phyloP scores from a whole-genome alignment of 2,113 vertebrate genomes.

The Hippocampus mohnikei region DNA sequence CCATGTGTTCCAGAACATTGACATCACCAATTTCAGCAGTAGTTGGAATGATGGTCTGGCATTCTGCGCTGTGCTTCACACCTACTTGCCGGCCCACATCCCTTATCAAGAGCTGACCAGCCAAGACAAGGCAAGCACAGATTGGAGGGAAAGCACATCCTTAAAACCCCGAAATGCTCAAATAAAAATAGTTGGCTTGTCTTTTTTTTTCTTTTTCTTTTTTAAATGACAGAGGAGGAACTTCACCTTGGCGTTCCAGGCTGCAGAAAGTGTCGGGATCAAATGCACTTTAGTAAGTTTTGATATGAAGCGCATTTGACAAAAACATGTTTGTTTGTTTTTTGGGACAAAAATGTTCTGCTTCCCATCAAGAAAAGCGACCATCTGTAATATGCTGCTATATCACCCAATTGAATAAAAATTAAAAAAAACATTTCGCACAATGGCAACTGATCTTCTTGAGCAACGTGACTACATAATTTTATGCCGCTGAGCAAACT shows the following conservation, averaged over 20 bases:
- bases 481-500: too few species aligned
- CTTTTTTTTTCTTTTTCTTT: slow-evolving; percentile 9
- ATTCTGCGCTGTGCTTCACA: slow-evolving; percentile 93
- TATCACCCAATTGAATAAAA: background rate
- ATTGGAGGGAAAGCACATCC: accelerated
- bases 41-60: slow-evolving; percentile 97
- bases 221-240: slow-evolving; percentile 82
- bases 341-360: background rate
- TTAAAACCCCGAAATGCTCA: background rate
- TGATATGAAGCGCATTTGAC: background rate
- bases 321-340: background rate
- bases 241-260: slow-evolving; percentile 95
- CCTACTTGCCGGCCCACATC: slow-evolving; percentile 94
- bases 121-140: slow-evolving; percentile 85
- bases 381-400: background rate
- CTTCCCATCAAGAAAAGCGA: background rate
- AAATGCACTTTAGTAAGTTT: slow-evolving; percentile 92
- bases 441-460: too few species aligned
- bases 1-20: slow-evolving; percentile 82
- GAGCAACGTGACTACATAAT: too few species aligned
- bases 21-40: slow-evolving; percentile 98
- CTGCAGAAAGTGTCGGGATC: slow-evolving; percentile 95
- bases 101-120: slow-evolving; percentile 91
- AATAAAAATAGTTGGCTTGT: slow-evolving; percentile 11
- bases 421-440: too few species aligned